Conservation (phyloP, 2,797 vertebrate species). For the Falco berigora region DNA sequence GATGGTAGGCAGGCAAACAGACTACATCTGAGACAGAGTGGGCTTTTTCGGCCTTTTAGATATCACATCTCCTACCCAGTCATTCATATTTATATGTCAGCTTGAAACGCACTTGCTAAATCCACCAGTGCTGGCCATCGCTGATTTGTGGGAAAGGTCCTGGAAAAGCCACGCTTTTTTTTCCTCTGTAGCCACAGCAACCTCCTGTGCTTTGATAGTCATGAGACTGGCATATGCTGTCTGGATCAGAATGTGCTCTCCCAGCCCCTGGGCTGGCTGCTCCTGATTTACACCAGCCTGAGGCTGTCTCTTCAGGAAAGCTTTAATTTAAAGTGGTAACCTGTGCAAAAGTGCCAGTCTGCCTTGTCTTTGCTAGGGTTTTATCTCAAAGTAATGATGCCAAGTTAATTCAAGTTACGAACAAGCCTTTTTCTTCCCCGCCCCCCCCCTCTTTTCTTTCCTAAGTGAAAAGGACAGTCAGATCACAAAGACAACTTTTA, state of each 20-base stretch:
- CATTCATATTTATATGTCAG: neutral
- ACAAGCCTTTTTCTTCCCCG: neutral
- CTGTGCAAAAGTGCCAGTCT: neutral
- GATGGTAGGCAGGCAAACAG: neutral
- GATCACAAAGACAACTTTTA: neutral
- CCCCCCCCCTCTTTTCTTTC: neutral
- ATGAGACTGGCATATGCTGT: neutral
- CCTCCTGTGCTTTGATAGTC: neutral
- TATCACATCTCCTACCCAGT: neutral
- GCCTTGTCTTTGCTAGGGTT: neutral
- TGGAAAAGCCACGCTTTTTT: neutral
- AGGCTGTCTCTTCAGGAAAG: neutral
- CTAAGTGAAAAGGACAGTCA: neutral
- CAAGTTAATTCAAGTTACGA: neutral
- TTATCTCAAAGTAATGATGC: neutral
- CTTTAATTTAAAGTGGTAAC: neutral
- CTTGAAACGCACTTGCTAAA: neutral
- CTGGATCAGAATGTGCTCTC: neutral
- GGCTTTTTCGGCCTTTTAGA: neutral
- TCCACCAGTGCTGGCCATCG: fast-evolving
- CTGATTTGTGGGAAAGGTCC: neutral
- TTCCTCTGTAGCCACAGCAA: neutral
- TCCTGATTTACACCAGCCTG: neutral
- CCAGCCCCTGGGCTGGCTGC: neutral
- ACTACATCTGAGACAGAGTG: neutral